Conservation (phyloP, 2,113 vertebrate species). For the Tympanuchus pallidicinctus region DNA sequence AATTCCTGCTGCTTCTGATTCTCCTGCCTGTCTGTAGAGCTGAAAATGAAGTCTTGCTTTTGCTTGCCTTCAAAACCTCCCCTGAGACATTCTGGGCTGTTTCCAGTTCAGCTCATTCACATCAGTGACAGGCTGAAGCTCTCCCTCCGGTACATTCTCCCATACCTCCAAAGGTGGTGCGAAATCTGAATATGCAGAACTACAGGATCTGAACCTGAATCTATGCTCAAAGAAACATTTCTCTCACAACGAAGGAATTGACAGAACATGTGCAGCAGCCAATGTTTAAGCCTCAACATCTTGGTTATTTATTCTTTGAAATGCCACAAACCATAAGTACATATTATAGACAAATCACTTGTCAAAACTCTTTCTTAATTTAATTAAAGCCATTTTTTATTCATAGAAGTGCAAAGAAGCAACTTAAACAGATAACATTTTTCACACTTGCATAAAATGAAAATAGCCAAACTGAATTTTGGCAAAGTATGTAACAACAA, state of each 20-base stretch:
- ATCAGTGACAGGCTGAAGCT: background rate
- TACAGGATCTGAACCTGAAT: background rate
- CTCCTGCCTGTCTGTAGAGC: background rate
- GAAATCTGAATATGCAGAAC: background rate
- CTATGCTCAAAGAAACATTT: background rate
- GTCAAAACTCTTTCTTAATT: slow-evolving; percentile 71
- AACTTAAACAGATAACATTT: slow-evolving; percentile 78
- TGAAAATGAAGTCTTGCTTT: background rate
- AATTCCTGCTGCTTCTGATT: background rate
- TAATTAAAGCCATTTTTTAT: slow-evolving; percentile 76
- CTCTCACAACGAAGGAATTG: slow-evolving; percentile 35
- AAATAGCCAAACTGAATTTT: slow-evolving; percentile 75
- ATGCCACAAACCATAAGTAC: slow-evolving; percentile 76
- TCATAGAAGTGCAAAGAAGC: slow-evolving; percentile 75
- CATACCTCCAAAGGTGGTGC: background rate
- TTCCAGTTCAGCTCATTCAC: background rate
- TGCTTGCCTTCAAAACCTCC: background rate
- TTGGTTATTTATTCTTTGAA: slow-evolving; percentile 74
- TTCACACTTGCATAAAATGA: slow-evolving; percentile 72
- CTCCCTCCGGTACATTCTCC: background rate
- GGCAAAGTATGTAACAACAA: slow-evolving; percentile 67
- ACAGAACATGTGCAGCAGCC: slow-evolving; percentile 75
- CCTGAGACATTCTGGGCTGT: background rate
- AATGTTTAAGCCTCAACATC: slow-evolving; percentile 77
- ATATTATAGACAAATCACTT: slow-evolving; percentile 77